phyloP scores from a whole-genome alignment of 2,888 invertebrate species.

The Agrotis puta region DNA sequence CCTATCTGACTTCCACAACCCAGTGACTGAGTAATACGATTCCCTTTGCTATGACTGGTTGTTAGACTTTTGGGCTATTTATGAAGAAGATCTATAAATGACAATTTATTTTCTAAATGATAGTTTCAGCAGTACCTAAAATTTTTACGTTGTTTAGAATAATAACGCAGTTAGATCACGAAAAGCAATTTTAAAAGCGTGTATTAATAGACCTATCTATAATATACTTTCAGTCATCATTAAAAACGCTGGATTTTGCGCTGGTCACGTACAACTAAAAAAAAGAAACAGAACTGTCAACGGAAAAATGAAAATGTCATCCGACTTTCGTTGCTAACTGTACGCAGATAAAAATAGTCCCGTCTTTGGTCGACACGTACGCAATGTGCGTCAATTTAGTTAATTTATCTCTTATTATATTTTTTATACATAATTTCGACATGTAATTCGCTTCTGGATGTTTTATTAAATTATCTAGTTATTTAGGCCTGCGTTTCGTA shows the following conservation, averaged over 20 bases:
- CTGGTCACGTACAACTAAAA: background rate
- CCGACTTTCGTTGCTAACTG: background rate
- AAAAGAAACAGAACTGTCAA: background rate
- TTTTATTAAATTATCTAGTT: conserved; percentile 26
- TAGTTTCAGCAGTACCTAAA: too few species aligned
- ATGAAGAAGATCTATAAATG: background rate
- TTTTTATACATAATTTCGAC: conserved; percentile 20
- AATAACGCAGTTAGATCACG: too few species aligned
- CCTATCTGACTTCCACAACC: too few species aligned
- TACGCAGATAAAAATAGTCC: conserved; percentile 24
- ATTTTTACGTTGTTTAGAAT: too few species aligned
- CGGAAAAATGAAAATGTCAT: too few species aligned
- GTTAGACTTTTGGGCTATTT: background rate
- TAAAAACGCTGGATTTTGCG: background rate
- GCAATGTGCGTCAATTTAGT: conserved; percentile 38
- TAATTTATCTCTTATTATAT: conserved; percentile 38
- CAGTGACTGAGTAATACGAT: too few species aligned
- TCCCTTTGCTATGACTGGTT: too few species aligned
- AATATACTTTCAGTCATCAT: background rate
- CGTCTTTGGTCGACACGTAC: conserved; percentile 19
- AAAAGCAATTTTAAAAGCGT: too few species aligned
- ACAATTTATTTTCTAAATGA: too few species aligned
- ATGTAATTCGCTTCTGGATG: conserved; percentile 34
- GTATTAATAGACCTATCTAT: too few species aligned
- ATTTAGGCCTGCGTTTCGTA: background rate